Conservation (phyloP, 1,140 invertebrate genomes). For the Berghia stephanieae region DNA sequence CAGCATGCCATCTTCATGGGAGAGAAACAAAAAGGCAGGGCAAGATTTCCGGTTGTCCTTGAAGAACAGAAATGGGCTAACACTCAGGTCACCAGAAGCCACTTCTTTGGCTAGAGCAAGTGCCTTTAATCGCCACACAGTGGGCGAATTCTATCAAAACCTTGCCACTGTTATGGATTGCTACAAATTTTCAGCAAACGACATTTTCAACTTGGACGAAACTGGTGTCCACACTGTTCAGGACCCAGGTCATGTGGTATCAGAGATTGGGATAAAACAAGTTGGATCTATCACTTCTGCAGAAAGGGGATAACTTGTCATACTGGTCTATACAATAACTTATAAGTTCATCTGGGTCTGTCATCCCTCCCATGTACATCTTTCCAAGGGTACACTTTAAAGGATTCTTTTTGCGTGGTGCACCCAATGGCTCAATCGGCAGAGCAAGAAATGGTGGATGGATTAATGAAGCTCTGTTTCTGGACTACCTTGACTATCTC, state of each 20-base stretch:
- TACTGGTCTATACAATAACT: conserved; percentile 44
- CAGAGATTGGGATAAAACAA: conserved; percentile 64
- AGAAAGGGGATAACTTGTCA: conserved; percentile 59
- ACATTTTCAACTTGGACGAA: conserved; percentile 69
- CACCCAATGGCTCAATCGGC: conserved; percentile 34
- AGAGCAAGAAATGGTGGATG: conserved; percentile 25
- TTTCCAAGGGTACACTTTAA: conserved; percentile 48
- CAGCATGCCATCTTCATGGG: conserved; percentile 78
- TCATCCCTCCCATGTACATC: conserved; percentile 49
- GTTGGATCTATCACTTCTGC: conserved; percentile 67
- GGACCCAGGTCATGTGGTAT: conserved; percentile 60
- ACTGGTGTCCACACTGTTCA: conserved; percentile 68
- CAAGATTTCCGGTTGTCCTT: neutral
- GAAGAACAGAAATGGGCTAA: neutral
- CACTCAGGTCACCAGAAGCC: conserved; percentile 21
- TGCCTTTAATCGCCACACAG: conserved; percentile 24
- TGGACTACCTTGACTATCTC: too few species aligned
- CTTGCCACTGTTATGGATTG: conserved; percentile 50
- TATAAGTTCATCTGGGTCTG: conserved; percentile 45
- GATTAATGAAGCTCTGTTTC: too few species aligned
- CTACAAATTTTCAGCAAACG: conserved; percentile 56
- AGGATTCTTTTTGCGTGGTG: conserved; percentile 63
- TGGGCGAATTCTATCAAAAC: conserved; percentile 31
- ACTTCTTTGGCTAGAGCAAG: conserved; percentile 32
- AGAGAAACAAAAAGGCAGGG: neutral